Percentiles rank a stretch among this genome's conserved stretches.
Conservation (phyloP, 2,797 vertebrate species). For the Tinamus major region DNA sequence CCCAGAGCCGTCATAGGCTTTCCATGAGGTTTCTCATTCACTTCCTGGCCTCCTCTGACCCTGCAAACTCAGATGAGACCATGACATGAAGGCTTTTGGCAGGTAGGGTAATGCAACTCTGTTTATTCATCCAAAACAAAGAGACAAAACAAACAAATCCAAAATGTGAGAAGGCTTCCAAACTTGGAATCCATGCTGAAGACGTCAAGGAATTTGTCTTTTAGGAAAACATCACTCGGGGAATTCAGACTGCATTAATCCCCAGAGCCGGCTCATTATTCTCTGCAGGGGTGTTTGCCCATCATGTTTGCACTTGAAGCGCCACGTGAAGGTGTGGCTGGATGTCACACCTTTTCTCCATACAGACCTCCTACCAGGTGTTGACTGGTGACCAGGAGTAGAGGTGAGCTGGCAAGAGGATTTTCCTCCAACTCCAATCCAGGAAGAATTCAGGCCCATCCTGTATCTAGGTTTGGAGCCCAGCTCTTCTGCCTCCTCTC, state of each 20-base stretch:
- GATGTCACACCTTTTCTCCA: neutral
- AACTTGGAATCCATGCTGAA: neutral
- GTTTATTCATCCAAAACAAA: neutral
- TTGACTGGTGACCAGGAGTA: neutral
- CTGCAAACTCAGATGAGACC: neutral
- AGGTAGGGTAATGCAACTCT: neutral
- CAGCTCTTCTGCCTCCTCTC: neutral
- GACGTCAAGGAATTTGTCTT: neutral
- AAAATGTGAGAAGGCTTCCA: neutral
- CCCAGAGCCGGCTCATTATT: neutral
- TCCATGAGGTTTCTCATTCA: neutral
- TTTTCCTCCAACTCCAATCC: neutral
- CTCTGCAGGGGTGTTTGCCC: neutral
- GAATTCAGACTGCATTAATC: neutral
- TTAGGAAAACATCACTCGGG: neutral
- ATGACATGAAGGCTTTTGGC: neutral
- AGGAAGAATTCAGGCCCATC: neutral
- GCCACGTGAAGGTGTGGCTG: neutral
- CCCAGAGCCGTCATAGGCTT: neutral
- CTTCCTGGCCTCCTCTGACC: neutral
- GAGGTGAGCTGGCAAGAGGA: neutral
- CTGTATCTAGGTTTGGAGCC: neutral
- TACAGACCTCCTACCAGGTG: neutral
- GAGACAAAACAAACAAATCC: neutral
- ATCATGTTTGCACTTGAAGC: neutral